These are phyloP conservation scores for Channa striata DNA, from an alignment of 2,797 vertebrate genomes.

Conservation along the genomic window DNA sequence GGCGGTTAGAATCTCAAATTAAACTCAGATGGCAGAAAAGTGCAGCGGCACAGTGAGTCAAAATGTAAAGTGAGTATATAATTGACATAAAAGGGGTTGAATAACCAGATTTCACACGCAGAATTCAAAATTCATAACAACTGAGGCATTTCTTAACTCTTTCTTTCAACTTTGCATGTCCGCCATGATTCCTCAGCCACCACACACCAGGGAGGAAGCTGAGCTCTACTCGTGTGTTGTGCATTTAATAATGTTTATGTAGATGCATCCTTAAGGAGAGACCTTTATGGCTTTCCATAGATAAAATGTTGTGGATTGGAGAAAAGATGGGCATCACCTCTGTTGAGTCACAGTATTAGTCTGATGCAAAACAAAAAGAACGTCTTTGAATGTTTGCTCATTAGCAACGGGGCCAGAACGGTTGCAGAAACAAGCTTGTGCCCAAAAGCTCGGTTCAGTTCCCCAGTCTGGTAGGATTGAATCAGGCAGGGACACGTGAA, in stretches of 20 bases:
- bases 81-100: not conserved
- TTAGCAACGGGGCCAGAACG: not conserved
- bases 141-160: not conserved
- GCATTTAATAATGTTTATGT: conserved; percentile 68
- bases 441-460: no score
- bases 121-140: not conserved
- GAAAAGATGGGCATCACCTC: conserved; percentile 11
- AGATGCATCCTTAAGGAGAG: conserved; percentile 59
- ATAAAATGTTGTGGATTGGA: conserved; percentile 47
- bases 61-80: no score
- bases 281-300: conserved; percentile 48
- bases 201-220: conserved; percentile 44
- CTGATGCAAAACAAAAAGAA: not conserved
- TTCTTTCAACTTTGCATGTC: not conserved
- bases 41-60: no score
- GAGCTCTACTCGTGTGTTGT: conserved; percentile 47
- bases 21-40: not conserved
- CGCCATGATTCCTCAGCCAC: conserved; percentile 23
- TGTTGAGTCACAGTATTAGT: not conserved
- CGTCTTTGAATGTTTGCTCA: not conserved
- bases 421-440: no score
- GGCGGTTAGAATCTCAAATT: conserved; percentile 7
- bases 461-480: no score
- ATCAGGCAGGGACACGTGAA: no score
- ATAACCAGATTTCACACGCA: not conserved